A percentile compares a stretch with the other conserved stretches of the same genome.
phyloP scores from a whole-genome alignment of 2,888 invertebrate species.

The Sericinus montela region DNA sequence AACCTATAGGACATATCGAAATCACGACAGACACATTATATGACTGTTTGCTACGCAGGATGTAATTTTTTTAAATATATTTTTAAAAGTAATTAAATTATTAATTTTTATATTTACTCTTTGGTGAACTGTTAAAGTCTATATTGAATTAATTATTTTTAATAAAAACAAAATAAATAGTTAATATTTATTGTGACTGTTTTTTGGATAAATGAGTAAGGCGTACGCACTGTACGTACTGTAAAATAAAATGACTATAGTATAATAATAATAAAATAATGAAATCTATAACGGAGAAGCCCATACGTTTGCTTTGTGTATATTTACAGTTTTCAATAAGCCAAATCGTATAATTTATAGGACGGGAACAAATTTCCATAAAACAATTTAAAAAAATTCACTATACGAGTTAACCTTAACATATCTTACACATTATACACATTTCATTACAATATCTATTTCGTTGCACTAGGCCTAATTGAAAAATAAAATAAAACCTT shows the following conservation, averaged over 20 bases:
- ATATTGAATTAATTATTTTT: too few species aligned
- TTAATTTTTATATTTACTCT: background rate
- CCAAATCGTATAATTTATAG: conserved; percentile 61
- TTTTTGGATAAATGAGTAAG: background rate
- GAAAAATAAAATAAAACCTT: conserved; percentile 5
- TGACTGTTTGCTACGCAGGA: too few species aligned
- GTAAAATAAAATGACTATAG: too few species aligned
- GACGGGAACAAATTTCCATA: conserved; percentile 63
- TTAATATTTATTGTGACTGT: background rate
- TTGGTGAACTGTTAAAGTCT: background rate
- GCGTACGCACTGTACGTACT: too few species aligned
- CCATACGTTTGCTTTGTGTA: background rate
- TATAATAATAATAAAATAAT: too few species aligned
- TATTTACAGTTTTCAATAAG: background rate
- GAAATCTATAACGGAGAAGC: background rate
- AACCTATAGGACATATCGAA: too few species aligned
- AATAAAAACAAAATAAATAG: too few species aligned
- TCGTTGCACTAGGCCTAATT: conserved; percentile 49
- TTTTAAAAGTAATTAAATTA: too few species aligned
- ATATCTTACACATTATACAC: conserved; percentile 26
- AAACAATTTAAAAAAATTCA: conserved; percentile 38
- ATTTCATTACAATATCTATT: conserved; percentile 49
- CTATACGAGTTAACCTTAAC: conserved; percentile 37
- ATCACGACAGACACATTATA: too few species aligned
- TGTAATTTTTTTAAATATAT: too few species aligned